Conservation (phyloP, 2,113 vertebrate species). For the Alosa alosa region DNA sequence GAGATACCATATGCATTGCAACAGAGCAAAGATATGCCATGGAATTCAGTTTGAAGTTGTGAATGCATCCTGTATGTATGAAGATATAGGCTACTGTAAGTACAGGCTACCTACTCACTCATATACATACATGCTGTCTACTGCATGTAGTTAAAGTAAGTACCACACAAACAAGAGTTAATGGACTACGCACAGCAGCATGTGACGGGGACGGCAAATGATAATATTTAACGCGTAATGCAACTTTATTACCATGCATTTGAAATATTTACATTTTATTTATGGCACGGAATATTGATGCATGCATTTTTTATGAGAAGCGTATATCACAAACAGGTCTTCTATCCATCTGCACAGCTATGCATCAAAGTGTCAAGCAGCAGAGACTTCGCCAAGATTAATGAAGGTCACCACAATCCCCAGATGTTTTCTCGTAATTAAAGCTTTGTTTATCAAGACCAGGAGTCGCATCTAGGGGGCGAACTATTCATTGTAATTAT, state of each 20-base stretch:
- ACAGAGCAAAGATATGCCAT: not conserved
- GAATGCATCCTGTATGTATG: not conserved
- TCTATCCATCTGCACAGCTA: conserved; percentile 66
- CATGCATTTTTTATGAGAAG: not conserved
- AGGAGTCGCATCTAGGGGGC: conserved; percentile 99
- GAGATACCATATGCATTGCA: not conserved
- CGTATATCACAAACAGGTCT: not conserved
- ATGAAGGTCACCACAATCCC: conserved; percentile 99
- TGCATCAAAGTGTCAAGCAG: conserved; percentile 93
- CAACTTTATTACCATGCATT: not conserved
- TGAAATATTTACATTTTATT: not conserved
- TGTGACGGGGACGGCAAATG: not conserved
- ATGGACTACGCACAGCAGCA: not conserved
- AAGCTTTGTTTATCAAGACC: conserved; percentile 99
- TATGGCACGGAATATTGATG: not conserved
- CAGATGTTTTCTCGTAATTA: conserved; percentile 99
- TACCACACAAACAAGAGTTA: not conserved
- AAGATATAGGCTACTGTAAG: not conserved
- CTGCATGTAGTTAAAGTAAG: not conserved
- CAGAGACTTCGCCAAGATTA: conserved; percentile 98
- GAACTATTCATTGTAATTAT: conserved; percentile 99
- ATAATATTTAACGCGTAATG: not conserved
- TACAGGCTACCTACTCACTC: not conserved
- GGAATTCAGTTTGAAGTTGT: not conserved
- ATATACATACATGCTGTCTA: not conserved